Evolutionary conservation across 2,888 invertebrate species (phyloP), one percentile per base, ranked within the genome.

Genomic region (Melieria omissa): DNA sequence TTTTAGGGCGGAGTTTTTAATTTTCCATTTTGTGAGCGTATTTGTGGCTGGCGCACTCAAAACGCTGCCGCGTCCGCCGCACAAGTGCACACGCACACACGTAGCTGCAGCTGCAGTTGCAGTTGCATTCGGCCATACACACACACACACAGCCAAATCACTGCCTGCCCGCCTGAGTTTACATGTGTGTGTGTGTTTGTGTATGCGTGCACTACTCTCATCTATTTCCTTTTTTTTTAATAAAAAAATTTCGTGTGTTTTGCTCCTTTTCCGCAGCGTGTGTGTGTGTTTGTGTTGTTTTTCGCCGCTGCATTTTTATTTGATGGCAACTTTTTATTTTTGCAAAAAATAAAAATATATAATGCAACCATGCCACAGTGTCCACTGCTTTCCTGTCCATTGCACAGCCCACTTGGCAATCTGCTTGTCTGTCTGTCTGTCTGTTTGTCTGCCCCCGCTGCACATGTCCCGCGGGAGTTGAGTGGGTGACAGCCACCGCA

Each of bases 1-100:
- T 44, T 85, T 85, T 82, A 82, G 86, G 85, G 85, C 86, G 85
- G 85, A 83, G 85, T 86, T 86, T 86, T 86, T 85, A 82, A 81
- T 81, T 83, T 86, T 84, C 83, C 83, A 83, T 85, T 84, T 82
- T 82, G 79, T 76, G 62, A 73, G 67, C 74, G 78, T 75, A 55
- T 29, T 69, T 52, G 45, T 61, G 49, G 77, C 73, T 67, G 71
- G 80, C 70, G 75, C 72, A 69, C 68, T 69, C 71, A 69, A 70
- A 47, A 65, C 73, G 49, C 66, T 54, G 60, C 61, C 61, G 62
- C 67, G 64, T 77, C 73, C 60, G 42, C 61, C 16, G 14, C 44
- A 16, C 29, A 14, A 49, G n/a, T 45, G 7, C 44, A 49, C 9
- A 44, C 49, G 60, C 47, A 44, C 57, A 12, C 29, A 54, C 44